Evolutionary conservation across 2,888 invertebrate species (phyloP).

Genomic region (Cataglyphis albicans): DNA sequence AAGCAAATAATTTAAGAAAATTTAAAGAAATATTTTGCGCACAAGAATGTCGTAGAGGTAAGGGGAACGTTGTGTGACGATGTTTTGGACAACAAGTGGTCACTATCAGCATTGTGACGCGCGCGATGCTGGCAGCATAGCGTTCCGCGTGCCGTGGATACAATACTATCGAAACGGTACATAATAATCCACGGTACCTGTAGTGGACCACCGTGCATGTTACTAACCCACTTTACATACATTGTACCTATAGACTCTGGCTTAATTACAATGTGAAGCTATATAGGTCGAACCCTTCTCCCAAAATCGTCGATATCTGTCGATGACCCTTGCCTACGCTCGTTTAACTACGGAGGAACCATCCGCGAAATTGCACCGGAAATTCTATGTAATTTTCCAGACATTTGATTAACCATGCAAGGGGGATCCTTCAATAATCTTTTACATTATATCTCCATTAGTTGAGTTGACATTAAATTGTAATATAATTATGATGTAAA

Average conservation of each 20-base stretch:
- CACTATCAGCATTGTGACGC: conserved; percentile 53
- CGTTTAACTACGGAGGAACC: conserved; percentile 42
- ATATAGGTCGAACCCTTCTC: conserved; percentile 57
- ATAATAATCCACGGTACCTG: conserved; percentile 71
- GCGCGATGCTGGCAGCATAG: conserved; percentile 27
- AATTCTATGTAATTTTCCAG: conserved; percentile 18
- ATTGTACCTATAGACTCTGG: conserved; percentile 76
- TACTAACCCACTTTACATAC: conserved; percentile 75
- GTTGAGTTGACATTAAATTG: conserved; percentile 7
- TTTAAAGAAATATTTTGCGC: not conserved
- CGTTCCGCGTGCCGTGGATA: conserved; percentile 43
- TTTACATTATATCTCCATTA: not conserved
- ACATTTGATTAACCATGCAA: not conserved
- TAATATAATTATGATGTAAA: not conserved
- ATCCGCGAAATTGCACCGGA: conserved; percentile 20
- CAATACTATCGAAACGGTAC: conserved; percentile 54
- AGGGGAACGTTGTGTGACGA: conserved; percentile 13
- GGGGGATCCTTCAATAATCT: not conserved
- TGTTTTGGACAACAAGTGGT: conserved; percentile 47
- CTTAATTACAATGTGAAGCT: conserved; percentile 78
- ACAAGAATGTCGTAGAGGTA: not conserved
- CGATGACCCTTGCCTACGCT: conserved; percentile 56
- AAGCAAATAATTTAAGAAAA: not conserved
- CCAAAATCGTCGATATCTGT: conserved; percentile 69
- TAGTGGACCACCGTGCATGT: conserved; percentile 63